These are phyloP conservation scores for Drosophila grimshawi DNA, from an alignment of 1,140 invertebrate species.

Conservation along the genomic window DNA sequence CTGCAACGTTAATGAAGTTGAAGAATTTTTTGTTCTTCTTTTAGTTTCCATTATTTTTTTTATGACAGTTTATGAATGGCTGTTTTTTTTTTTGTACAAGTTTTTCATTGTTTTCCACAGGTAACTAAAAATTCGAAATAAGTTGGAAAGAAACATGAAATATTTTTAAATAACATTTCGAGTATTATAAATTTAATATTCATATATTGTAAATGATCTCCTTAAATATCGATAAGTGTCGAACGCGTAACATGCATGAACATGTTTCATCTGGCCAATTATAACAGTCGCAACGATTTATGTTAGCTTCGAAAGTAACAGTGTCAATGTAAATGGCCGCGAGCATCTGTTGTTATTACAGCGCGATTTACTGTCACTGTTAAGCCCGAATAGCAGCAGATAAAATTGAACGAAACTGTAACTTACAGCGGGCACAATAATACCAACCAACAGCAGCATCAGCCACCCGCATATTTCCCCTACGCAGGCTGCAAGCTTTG, in stretches of 20 bases:
- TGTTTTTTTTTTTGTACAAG: conserved; percentile 25
- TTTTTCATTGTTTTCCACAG: conserved; percentile 19
- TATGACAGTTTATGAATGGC: conserved; percentile 21
- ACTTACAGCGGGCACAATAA: conserved; percentile 14
- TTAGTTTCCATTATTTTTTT: conserved; percentile 51
- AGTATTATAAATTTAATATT: not conserved
- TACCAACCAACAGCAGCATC: not conserved
- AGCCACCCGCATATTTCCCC: conserved; percentile 55
- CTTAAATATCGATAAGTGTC: not conserved
- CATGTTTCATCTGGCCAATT: not conserved
- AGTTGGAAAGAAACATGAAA: conserved; percentile 3
- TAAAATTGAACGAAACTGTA: conserved; percentile 71
- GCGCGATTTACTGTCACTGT: conserved; percentile 9
- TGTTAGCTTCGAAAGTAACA: conserved; percentile 36
- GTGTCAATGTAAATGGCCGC: conserved; percentile 56
- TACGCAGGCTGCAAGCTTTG: conserved; percentile 43
- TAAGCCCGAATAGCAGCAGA: conserved; percentile 31
- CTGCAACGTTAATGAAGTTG: conserved; percentile 75
- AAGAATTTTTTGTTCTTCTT: conserved; percentile 59
- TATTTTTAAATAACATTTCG: not conserved
- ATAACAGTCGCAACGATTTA: conserved; percentile 3
- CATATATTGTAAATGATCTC: not conserved
- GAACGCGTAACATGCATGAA: not conserved
- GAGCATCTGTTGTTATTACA: conserved; percentile 46
- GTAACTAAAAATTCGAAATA: conserved; percentile 47